Base-by-base conservation (phyloP, 2,113 vertebrate species). In the Maylandia zebra region DNA sequence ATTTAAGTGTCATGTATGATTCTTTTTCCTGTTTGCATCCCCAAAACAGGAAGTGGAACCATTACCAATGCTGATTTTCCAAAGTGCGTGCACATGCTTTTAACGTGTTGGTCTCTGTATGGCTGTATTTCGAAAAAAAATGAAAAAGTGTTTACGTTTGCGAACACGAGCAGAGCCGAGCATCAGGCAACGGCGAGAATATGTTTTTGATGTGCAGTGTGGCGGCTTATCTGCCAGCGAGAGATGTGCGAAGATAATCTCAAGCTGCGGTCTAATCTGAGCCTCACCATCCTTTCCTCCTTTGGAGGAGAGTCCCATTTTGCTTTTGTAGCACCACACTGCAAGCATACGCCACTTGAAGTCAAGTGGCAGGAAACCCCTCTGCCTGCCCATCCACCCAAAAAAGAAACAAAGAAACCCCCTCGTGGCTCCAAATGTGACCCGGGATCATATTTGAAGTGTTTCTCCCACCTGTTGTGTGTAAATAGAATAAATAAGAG, bases 191-290 rank as follows among this genome's bases (percentile, higher is more conserved):
- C 50, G 13, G 84, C 16, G 36, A 87, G 83, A 76, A n/a, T n/a
- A 53, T 1, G 9, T 32, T 74, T 17, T 17, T 66, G 43, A 66
- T 8, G 81, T 36, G 85, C 53, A 55, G 17, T n/a, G 69, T 7
- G 38, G 79, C 11, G 43, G 82, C 6, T 57, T 76, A 38, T 88
- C 83, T 57, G 59, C 43, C 64, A 34, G 76, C 9, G 17, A 81
- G 86, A 85, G 83, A 88, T 55, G 56, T 57, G 80, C 19, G 56
- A 61, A 92, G 64, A 83, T 89, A 8, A 79, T 84, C 86, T 91
- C 88, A 91, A 92, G 87, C 89, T 90, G 90, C 89, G 86, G 84
- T 91, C 88, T 87, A 93, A 94, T 93, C 94, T 94, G 93, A 95
- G 92, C 92, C 90, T 82, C 7, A 41, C 79, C 82, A 83, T 89